These are phyloP conservation scores for Mobula birostris DNA, from an alignment of 2,113 vertebrate species.

Conservation along the genomic window DNA sequence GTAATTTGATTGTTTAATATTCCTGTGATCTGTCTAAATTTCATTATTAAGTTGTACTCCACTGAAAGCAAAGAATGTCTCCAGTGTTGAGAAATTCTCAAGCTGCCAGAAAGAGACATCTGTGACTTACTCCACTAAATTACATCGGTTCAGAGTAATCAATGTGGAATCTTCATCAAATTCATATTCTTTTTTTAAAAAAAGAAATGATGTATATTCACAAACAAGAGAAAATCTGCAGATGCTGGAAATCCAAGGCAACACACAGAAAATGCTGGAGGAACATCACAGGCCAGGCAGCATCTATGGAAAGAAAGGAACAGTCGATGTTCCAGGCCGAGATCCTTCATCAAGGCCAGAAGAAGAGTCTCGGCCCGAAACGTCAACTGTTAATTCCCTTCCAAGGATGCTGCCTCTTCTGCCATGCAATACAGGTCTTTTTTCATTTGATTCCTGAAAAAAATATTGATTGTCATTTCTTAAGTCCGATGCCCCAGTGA, in stretches of 20 bases:
- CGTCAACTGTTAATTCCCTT: too few species aligned
- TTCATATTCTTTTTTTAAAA: neutral
- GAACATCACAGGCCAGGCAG: too few species aligned
- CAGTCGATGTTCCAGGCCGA: too few species aligned
- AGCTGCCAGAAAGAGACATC: neutral
- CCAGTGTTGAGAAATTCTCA: neutral
- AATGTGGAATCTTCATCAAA: neutral
- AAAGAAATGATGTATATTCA: too few species aligned
- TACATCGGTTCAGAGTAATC: neutral
- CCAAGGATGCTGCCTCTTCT: neutral
- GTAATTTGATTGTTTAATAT: neutral
- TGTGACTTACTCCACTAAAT: neutral
- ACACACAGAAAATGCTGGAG: too few species aligned
- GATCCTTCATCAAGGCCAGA: too few species aligned
- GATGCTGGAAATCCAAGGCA: too few species aligned
- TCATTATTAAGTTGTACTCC: neutral
- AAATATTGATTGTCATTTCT: neutral
- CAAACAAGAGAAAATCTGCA: too few species aligned
- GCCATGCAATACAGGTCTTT: neutral
- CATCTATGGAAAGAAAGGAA: too few species aligned
- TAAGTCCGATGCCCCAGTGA: neutral
- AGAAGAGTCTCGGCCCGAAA: too few species aligned
- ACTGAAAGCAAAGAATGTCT: neutral
- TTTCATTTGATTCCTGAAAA: neutral
- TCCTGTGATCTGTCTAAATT: neutral